A percentile compares a stretch with the other conserved stretches of the same genome.
Conservation (phyloP, 2,113 vertebrate genomes). For the Ahaetulla prasina region DNA sequence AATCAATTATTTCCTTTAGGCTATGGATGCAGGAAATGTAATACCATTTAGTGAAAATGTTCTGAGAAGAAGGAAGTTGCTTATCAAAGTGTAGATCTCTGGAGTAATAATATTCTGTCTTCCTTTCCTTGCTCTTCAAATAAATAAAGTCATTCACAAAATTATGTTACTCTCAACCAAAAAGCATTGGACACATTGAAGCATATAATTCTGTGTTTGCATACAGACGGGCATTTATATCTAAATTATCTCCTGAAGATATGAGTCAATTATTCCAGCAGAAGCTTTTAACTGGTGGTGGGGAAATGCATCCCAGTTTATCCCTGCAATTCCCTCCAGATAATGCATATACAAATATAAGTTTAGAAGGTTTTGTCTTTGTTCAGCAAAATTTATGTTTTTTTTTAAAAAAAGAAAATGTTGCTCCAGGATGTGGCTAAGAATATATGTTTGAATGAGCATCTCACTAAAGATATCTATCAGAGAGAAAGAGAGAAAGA, state of each 20-base stretch:
- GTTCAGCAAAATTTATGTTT: not conserved
- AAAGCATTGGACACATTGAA: not conserved
- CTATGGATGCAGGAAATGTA: not conserved
- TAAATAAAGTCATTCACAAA: not conserved
- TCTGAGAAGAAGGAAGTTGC: not conserved
- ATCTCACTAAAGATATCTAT: not conserved
- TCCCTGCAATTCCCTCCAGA: too few species aligned
- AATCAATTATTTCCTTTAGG: not conserved
- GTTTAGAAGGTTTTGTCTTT: not conserved
- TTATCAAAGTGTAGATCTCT: not conserved
- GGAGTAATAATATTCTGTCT: not conserved
- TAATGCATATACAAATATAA: not conserved
- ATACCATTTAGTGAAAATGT: not conserved
- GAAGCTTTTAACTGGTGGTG: not conserved
- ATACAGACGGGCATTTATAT: not conserved
- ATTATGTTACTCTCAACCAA: not conserved
- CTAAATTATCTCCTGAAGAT: not conserved
- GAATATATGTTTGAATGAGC: not conserved
- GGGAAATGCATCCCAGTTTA: not conserved
- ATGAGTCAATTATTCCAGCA: not conserved
- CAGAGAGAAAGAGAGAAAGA: not conserved
- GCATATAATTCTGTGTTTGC: not conserved
- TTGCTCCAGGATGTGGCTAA: not conserved
- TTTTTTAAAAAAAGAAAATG: not conserved
- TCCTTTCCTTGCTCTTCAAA: not conserved